These are phyloP conservation scores for Mus spicilegus DNA, from an alignment of 2,113 vertebrate genomes.

Conservation along the genomic window DNA sequence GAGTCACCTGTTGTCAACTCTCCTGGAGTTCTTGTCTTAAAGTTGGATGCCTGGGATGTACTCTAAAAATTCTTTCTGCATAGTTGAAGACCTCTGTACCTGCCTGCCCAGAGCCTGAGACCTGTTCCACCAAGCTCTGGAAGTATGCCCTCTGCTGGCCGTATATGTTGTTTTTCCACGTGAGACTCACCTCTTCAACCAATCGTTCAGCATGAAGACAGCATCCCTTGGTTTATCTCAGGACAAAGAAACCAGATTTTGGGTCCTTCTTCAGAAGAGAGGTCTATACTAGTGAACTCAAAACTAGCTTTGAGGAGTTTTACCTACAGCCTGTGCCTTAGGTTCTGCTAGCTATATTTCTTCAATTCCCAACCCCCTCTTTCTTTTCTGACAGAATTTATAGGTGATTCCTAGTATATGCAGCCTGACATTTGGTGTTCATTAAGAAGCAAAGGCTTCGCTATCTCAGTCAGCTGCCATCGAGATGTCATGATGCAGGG, in stretches of 20 bases:
- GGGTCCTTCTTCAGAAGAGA: conserved; percentile 19
- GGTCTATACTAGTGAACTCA: neutral
- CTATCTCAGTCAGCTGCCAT: neutral
- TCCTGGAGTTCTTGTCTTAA: neutral
- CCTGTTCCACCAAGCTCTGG: neutral
- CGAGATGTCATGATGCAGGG: neutral
- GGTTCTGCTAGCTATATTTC: neutral
- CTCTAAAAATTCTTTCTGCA: neutral
- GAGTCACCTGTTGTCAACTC: neutral
- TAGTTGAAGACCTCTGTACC: neutral
- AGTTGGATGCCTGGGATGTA: neutral
- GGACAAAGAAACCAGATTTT: neutral
- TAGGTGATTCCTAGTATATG: neutral
- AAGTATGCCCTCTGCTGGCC: conserved; percentile 30
- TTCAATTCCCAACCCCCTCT: neutral
- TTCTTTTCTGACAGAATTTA: neutral
- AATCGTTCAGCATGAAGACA: neutral
- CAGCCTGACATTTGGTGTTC: neutral
- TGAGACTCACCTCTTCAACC: neutral
- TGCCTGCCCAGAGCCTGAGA: neutral
- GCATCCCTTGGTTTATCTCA: neutral
- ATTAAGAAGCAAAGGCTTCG: neutral
- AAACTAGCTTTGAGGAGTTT: neutral
- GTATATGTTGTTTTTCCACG: neutral
- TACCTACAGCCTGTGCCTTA: neutral